Evolutionary conservation across 53 echinoderm and acorn worm species (phyloP), one percentile per base, ranked within the genome.

Genomic region (Astropecten irregularis): DNA sequence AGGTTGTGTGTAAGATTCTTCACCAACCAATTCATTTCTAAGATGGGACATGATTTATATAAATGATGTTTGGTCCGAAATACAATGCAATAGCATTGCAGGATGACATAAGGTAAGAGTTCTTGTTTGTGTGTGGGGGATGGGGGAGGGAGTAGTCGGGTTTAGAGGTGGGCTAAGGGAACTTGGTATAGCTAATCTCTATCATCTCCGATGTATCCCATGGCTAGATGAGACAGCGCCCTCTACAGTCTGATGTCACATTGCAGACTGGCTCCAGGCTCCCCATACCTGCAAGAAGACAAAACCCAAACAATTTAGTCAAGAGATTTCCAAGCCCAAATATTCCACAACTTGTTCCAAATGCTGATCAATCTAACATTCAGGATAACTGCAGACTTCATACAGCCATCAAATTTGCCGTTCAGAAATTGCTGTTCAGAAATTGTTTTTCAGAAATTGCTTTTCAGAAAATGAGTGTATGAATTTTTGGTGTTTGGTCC

Each of bases 251-350:
- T 61, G 47, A 20, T 46, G 79, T 79, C 79, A 91, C 87, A 91
- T 91, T 0, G 91, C 86, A 15, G 91, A 84, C 36, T 87, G 91
- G 64, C 86, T 91, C 91, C 91, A 91, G 22, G 87, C 77, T 44
- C 87, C 77, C 91, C 91, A 91, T 19, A 83, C 84, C 91, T 91
- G 63, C 2, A 31, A 65, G 14, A 68, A n/a, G 16, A 53, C 16
- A 53, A 53, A 53, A 53, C 8, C 11, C 42, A 42, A 18, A 15
- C 18, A 9, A 9, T 9, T 7, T 7, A 13, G 7, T 13, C 7
- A 7, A 44, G 8, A 9, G 59, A 57, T 83, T 48, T 50, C 51
- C 28, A 46, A 49, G 19, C 69, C 68, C 39, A 68, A 20, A 5
- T 68, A 11, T 70, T 70, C 48, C 71, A 13, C 46, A 9, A 9